Evolutionary conservation across 1,140 invertebrate species (phyloP), one percentile per base, ranked within the genome.

Genomic region (Leguminivora glycinivorella): DNA sequence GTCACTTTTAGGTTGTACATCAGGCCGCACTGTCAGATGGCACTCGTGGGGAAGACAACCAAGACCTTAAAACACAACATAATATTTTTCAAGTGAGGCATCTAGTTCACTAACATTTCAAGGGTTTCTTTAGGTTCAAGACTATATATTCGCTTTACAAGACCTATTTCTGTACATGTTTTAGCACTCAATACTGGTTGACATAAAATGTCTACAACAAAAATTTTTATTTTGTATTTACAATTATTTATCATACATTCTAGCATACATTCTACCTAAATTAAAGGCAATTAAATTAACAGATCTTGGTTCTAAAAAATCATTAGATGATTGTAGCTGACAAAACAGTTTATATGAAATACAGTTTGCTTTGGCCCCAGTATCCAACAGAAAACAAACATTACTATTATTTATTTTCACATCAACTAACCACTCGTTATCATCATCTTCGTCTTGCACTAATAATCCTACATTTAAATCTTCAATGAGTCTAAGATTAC

Each of bases 371-470:
- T 56, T 56, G 9, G 47, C 47, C n/a, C n/a, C n/a, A n/a, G n/a
- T n/a, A 56, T 56, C 47, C n/a, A 56, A 56, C 10, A 56, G 9
- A 56, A 56, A 56, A 56, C 10, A 56, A 12, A 56, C n/a, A 56
- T 19, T 19, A 17, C 47, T 56, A 9, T 12, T 56, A 56, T 56
- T 56, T 56, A 56, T 56, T 56, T 56, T 56, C n/a, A 56, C 19
- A 17, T 56, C 47, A 17, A 19, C 2, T 19, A 56, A 24, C 47
- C 47, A 56, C n/a, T 56, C 10, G 22, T 56, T 2, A 40, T 40
- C 4, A 40, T 6, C 38, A 40, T 40, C 12, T 40, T n/a, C 38
- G 12, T 40, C 1, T 19, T 56, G 47, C 2, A 19, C 22, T 1
- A 19, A 7, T 56, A 12, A 19, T n/a, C n/a, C 10, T 5, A 56